Evolutionary conservation across 2,797 vertebrate species (phyloP), one percentile per base, ranked within the genome.

Genomic region (Rhyacichthys aspro): DNA sequence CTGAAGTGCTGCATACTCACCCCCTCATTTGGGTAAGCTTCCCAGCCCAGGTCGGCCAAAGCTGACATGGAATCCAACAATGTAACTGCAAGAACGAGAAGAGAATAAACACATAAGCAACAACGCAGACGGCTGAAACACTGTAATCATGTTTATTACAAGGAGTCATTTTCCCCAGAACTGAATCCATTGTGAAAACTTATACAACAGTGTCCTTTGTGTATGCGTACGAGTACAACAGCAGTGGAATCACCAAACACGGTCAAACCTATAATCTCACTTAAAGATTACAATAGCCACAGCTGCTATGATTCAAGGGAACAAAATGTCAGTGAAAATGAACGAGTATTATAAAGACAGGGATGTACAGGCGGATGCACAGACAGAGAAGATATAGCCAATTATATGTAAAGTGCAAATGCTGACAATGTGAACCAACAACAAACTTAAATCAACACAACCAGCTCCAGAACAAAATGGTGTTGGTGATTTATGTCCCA

Each of bases 1-100:
- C 55, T 61, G 59, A 48, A 46, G 58, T 44, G 32, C 52, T 54
- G 50, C 9, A n/a, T 80, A 93, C 93, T 92, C 82, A 94, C 93
- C 90, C 93, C 93, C 67, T 94, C 93, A 55, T 90, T 90, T 59
- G 93, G 93, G 63, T 93, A 93, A 16, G 93, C 92, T 86, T 93
- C 92, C 93, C 93, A 94, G 75, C 92, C 93, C 47, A 94, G 89
- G 83, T 94, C 92, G 28, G 93, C 93, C 82, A 92, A 79, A 15
- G 93, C 92, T 18, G 92, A 94, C 93, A 93, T 93, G 28, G 93
- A 93, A 80, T 94, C 93, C 86, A 94, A 83, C 72, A 94, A 82
- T 9, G 93, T 94, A 64, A 94, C 93, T 94, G 81, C 58, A 83
- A 77, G 55, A 63, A 74, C 33, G 1, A 75, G 63, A 12, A 69